Base-by-base conservation (phyloP, 2,888 invertebrate species). In the Nymphalis polychloros region DNA sequence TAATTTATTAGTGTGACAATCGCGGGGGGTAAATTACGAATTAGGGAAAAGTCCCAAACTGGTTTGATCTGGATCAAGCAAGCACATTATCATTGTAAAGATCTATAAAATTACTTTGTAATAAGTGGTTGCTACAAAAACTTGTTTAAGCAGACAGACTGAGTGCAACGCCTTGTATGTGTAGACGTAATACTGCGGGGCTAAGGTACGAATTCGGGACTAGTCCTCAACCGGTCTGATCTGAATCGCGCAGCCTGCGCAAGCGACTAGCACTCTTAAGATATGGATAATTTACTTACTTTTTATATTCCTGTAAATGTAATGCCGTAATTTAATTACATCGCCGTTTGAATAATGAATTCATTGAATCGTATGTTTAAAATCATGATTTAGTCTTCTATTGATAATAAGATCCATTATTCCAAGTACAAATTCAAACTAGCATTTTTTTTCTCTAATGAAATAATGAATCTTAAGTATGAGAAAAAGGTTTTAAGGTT, bases 171-270 rank as follows among this genome's bases (percentile, higher is more conserved):
- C 31, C n/a, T 27, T 31, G 55, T 55, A 52, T 55, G 31, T 31
- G 31, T 49, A 49, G 49, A 49, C 23, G 52, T 23, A 55, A 20
- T 35, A 31, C n/a, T n/a, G 55, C 31, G 27, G 55, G 55, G 55
- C 55, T 55, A 55, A 55, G 31, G 55, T 35, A 55, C 55, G 31
- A 55, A n/a, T 55, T 55, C 55, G 55, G 55, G 55, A 35, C 55
- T 53, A 53, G 53, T 17, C n/a, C n/a, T 49, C n/a, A 55, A 55
- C 55, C 55, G 55, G 55, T 55, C 55, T 31, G 55, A 35, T 55
- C 55, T 55, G 55, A 8, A 31, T 55, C 55, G 17, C 31, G 19
- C 55, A 17, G 55, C 55, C 31, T 35, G 55, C 17, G 49, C 55
- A 52, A 52, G 52, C 52, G 52, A 52, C 52, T 52, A 27, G 52